These are phyloP conservation scores for Paramormyrops kingsleyae DNA, from an alignment of 2,113 vertebrate genomes.

Conservation along the genomic window DNA sequence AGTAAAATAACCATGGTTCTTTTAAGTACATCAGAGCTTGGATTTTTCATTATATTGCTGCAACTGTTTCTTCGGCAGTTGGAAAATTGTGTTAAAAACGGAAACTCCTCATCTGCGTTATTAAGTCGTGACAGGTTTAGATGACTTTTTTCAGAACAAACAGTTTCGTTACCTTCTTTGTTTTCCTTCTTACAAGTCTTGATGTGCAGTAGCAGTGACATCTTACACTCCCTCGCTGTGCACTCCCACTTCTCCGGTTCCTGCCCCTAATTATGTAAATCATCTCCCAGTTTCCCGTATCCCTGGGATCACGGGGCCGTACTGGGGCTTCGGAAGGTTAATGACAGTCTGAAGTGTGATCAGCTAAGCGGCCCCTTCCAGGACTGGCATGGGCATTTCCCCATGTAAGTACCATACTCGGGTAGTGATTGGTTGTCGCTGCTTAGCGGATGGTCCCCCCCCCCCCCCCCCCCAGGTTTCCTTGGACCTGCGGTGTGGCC, in stretches of 20 bases:
- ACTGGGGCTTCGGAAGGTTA: conserved; percentile 59
- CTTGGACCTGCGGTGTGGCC: background rate
- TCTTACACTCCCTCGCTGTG: conserved; percentile 42
- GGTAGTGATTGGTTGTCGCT: background rate
- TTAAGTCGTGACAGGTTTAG: background rate
- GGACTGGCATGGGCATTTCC: conserved; percentile 32
- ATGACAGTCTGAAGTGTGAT: conserved; percentile 56
- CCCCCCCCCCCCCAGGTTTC: background rate
- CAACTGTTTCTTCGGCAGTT: background rate
- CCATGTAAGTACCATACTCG: background rate
- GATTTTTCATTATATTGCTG: background rate
- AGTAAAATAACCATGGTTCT: background rate
- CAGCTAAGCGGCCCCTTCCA: conserved; percentile 25
- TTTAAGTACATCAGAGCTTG: background rate
- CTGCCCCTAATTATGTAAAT: conserved; percentile 66
- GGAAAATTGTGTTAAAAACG: background rate
- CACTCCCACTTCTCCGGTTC: conserved; percentile 41
- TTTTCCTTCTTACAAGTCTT: conserved; percentile 19
- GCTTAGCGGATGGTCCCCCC: background rate
- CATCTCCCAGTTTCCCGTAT: conserved; percentile 55
- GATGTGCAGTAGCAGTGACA: conserved; percentile 34
- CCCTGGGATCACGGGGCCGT: conserved; percentile 47
- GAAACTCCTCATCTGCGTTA: background rate
- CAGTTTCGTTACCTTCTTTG: background rate
- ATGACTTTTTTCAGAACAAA: background rate